Evolutionary conservation across 2,888 invertebrate species (phyloP).

Genomic region (Gnatocerus cornutus): DNA sequence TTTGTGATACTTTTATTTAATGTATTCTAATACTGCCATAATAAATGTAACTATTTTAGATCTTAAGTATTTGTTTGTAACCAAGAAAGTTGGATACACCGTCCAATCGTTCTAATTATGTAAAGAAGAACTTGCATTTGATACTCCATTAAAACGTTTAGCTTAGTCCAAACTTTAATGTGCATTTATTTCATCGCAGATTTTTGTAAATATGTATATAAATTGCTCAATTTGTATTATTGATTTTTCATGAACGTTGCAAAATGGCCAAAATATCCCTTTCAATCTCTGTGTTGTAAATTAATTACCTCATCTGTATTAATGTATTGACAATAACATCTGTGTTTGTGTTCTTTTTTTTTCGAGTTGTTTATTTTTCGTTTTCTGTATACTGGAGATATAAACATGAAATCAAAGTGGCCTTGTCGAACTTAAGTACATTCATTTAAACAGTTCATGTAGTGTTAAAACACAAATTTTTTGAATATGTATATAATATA

Average conservation of each 20-base stretch:
- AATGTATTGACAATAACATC: conserved; percentile 52
- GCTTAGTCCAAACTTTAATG: conserved; percentile 28
- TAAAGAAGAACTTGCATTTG: conserved; percentile 32
- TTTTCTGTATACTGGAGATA: conserved; percentile 50
- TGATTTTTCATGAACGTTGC: conserved; percentile 34
- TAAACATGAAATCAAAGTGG: conserved; percentile 59
- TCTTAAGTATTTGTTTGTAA: conserved; percentile 38
- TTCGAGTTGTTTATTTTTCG: conserved; percentile 22
- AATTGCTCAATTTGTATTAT: conserved; percentile 55
- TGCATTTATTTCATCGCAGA: conserved; percentile 29
- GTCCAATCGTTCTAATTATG: conserved; percentile 41
- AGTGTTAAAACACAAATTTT: conserved; percentile 59
- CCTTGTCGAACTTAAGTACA: conserved; percentile 62
- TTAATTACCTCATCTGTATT: conserved; percentile 45
- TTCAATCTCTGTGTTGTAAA: conserved; percentile 13
- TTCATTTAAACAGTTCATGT: conserved; percentile 58
- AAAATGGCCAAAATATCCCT: conserved; percentile 39
- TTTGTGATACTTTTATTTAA: conserved; percentile 45
- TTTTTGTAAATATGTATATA: conserved; percentile 60
- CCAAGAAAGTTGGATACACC: conserved; percentile 49
- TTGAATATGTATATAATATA: conserved; percentile 59
- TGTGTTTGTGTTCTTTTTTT: conserved; percentile 29
- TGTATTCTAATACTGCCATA: conserved; percentile 43
- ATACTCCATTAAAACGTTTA: conserved; percentile 22
- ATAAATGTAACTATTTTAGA: conserved; percentile 35